These are phyloP conservation scores for Tichodroma muraria DNA, from an alignment of 2,113 vertebrate genomes.

Conservation along the genomic window DNA sequence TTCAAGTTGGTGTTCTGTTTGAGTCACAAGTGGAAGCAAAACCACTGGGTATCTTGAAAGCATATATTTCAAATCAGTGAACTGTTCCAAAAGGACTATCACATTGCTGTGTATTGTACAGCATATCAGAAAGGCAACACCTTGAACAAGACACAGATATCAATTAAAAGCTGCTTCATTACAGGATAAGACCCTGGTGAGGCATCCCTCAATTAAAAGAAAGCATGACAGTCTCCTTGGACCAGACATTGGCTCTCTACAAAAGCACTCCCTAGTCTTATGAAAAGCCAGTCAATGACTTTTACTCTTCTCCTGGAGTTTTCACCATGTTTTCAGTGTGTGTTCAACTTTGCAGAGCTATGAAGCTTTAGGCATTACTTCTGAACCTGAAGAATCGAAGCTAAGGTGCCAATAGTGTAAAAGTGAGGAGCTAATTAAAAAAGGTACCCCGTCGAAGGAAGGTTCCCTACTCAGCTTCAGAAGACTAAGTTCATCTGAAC, in stretches of 20 bases:
- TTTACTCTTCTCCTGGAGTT: not conserved
- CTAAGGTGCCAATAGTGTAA: not conserved
- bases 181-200: not conserved
- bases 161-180: not conserved
- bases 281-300: not conserved
- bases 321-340: not conserved
- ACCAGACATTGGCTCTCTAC: not conserved
- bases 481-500: not conserved
- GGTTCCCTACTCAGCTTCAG: not conserved
- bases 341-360: not conserved
- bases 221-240: not conserved
- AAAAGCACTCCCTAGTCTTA: not conserved
- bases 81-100: not conserved
- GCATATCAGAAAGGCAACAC: not conserved
- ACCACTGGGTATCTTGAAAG: not conserved
- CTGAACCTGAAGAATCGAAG: not conserved
- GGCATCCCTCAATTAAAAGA: not conserved
- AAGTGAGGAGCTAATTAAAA: not conserved
- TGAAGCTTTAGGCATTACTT: not conserved
- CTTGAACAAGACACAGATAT: not conserved
- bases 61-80: not conserved
- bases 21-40: not conserved
- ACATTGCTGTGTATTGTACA: not conserved
- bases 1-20: not conserved
- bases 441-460: not conserved